phyloP scores from a whole-genome alignment of 1,140 invertebrate genomes.

The Saxidomus purpurata region DNA sequence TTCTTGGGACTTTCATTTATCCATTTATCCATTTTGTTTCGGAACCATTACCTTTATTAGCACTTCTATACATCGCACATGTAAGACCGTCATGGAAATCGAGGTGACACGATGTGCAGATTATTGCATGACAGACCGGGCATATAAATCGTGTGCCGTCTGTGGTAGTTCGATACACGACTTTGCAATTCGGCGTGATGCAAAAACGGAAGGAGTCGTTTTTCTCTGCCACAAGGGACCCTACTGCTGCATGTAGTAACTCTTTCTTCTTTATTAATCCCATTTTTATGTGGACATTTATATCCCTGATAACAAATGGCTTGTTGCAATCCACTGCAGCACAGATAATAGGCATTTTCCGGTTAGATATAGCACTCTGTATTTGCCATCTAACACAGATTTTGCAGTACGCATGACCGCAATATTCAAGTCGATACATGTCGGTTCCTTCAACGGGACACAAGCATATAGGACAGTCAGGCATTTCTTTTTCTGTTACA shows the following conservation, averaged over 20 bases:
- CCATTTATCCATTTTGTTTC: constrained; percentile 71
- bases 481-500: constrained; percentile 23
- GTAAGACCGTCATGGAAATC: constrained; percentile 78
- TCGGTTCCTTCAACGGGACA: constrained; percentile 73
- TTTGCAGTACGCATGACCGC: constrained; percentile 82
- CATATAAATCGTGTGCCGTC: constrained; percentile 72
- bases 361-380: constrained; percentile 52
- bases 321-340: constrained; percentile 73
- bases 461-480: constrained; percentile 80
- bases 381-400: constrained; percentile 75
- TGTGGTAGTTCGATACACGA: constrained; percentile 73
- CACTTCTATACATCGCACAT: constrained; percentile 73
- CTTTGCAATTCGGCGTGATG: constrained; percentile 78
- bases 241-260: constrained; percentile 67
- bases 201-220: constrained; percentile 75
- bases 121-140: constrained; percentile 69
- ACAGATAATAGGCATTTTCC: constrained; percentile 78
- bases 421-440: constrained; percentile 78
- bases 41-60: constrained; percentile 32
- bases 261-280: constrained; percentile 47
- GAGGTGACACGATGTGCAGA: constrained; percentile 77
- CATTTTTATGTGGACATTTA: constrained; percentile 60
- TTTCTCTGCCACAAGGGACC: constrained; percentile 68
- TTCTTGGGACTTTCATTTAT: constrained; percentile 60
- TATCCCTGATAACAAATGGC: constrained; percentile 73